Evolutionary conservation across 1,140 invertebrate species (phyloP), one percentile per base, ranked within the genome.

Genomic region (Trichonephila clavipes): DNA sequence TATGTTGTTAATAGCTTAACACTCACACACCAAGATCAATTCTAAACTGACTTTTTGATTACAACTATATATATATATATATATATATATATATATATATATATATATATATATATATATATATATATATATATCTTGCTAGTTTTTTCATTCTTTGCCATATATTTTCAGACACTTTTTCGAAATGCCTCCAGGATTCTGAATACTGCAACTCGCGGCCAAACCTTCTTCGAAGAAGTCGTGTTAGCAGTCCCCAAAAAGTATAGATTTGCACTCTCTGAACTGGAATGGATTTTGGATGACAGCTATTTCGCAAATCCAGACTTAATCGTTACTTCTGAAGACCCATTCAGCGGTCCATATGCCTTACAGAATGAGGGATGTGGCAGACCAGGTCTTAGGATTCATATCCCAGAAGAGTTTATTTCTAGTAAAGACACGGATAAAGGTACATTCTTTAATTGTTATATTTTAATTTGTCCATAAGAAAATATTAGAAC

Each of bases 301-400:
- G 72, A 24, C 16, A 66, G 18, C 4, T 21, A 83, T n/a, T 66
- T 81, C 14, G 19, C 40, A 4, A 18, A 89, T 34, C 88, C 93
- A 7, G 81, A 94, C 40, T 40, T 90, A 7, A n/a, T 89, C 2
- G 18, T 94, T 16, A 89, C 81, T 16, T 28, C 51, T 1, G 59
- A 69, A 19, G 93, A 90, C 59, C 16, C 86, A n/a, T 96, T 96
- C 7, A 95, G 96, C 88, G 94, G 95, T 3, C 95, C 96, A 8
- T 97, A 96, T 96, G 97, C 97, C 1, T 96, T 97, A 94, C 97
- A 97, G 95, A 96, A 96, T 14, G 94, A 96, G 14, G 96, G 96
- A 0, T 97, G 97, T 94, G 97, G 97, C 8, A 95, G 96, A 94
- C 95, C 95, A 6, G 97, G 97, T 3, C 96, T 97, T 95, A 96